Evolutionary conservation across 1,140 invertebrate genomes (phyloP), one percentile per base, ranked within the genome.

Genomic region (Euglossa dilemma): DNA sequence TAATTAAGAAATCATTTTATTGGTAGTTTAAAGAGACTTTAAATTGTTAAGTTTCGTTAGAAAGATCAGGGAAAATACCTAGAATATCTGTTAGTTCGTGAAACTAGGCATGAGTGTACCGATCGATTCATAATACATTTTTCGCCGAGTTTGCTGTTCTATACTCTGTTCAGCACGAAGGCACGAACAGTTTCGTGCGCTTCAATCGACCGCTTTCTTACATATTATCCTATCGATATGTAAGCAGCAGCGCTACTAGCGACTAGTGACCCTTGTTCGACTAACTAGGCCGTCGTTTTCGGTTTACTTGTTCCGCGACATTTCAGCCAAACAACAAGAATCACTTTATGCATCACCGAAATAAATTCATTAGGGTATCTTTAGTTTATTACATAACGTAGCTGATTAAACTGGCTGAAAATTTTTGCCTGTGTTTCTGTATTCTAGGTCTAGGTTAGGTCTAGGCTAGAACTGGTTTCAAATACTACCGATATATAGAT

Each of bases 371-470:
- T 83, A 78, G 57, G 28, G 56, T 64, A 78, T 70, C 43, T 83
- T 78, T 83, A 83, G 64, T 71, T 69, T 45, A 77, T 83, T 83
- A 78, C 47, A 16, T 83, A 83, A 83, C 45, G 12, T 45, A 36
- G 28, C 47, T 50, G 73, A 59, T 14, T 23, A 25, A 61, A 76
- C 25, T 43, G 63, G 64, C 73, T 76, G 23, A 67, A 80, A 76
- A 76, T 45, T 82, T 82, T 81, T 76, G 63, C 59, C 52, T 54
- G 54, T 57, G 72, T 80, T 82, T 80, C 59, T 72, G 72, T 76
- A 76, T 82, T 82, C 72, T 82, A 76, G 80, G 63, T 82, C 72
- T 81, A 25, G 80, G 72, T 36, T 81, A 75, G 52, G 72, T 75
- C 72, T 81, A 81, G 61, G 80, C 69, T 82, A 76, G 45, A 76